A percentile compares a stretch with the other conserved stretches of the same genome.
phyloP scores from a whole-genome alignment of 2,888 invertebrate species.

The Leptopilina drosophilae region DNA sequence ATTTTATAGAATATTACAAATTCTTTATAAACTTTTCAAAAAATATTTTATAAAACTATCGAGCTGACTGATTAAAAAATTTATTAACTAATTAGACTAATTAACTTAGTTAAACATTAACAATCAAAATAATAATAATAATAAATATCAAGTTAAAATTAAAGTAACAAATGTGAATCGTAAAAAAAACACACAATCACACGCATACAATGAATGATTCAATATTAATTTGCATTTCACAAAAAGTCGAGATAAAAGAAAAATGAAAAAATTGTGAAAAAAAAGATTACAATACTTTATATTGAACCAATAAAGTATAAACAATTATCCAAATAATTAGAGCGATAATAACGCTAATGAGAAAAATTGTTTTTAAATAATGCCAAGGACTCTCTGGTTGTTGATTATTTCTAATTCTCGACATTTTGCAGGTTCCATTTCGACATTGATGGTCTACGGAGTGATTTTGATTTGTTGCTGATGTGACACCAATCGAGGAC shows the following conservation, averaged over 20 bases:
- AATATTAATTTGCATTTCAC: too few relatives aligned
- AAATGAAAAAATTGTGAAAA: not conserved
- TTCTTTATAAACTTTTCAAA: too few relatives aligned
- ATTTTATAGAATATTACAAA: too few relatives aligned
- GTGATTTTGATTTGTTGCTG: constrained; percentile 58
- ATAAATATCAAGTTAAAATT: too few relatives aligned
- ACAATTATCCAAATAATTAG: constrained; percentile 78
- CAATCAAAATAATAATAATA: too few relatives aligned
- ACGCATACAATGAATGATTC: too few relatives aligned
- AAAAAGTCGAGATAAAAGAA: not conserved
- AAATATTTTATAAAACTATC: too few relatives aligned
- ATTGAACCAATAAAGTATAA: constrained; percentile 72
- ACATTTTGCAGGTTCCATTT: constrained; percentile 67
- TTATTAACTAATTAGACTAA: too few relatives aligned
- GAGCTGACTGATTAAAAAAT: too few relatives aligned
- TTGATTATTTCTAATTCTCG: constrained; percentile 54
- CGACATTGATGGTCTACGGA: constrained; percentile 61
- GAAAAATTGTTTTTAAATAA: constrained; percentile 77
- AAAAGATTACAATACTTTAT: constrained; percentile 62
- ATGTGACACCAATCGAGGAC: constrained; percentile 59
- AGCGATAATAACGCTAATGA: constrained; percentile 76
- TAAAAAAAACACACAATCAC: too few relatives aligned
- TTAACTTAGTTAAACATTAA: too few relatives aligned
- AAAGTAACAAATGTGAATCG: too few relatives aligned
- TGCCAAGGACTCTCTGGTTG: constrained; percentile 79